Percentiles rank a stretch among this genome's conserved stretches.
Conservation (phyloP, 1,140 invertebrate genomes). For the Drosophila sucinea region DNA sequence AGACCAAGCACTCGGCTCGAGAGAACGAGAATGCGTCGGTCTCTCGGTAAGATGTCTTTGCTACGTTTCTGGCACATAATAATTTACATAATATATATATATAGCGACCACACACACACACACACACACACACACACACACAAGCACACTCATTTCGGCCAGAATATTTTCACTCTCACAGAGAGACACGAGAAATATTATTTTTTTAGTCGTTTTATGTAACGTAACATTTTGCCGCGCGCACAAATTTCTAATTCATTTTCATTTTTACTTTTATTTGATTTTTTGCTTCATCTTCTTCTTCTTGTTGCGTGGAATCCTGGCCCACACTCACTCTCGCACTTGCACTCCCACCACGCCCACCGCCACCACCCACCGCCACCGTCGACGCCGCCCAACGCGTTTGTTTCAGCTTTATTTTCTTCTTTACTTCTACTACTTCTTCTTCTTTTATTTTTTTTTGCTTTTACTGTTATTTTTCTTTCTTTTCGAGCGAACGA, state of each 20-base stretch:
- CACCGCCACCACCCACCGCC: conserved; percentile 29
- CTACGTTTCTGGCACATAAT: conserved; percentile 70
- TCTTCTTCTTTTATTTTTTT: not conserved
- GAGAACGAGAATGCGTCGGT: conserved; percentile 28
- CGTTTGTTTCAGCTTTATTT: conserved; percentile 32
- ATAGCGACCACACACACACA: conserved; percentile 60
- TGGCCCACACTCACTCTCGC: conserved; percentile 16
- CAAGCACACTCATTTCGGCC: conserved; percentile 39
- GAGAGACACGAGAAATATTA: conserved; percentile 43
- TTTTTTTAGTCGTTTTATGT: conserved; percentile 42
- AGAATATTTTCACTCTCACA: conserved; percentile 77
- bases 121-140: conserved; percentile 44
- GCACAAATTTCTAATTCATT: conserved; percentile 77
- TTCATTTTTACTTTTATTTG: conserved; percentile 67
- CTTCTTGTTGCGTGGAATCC: conserved; percentile 34
- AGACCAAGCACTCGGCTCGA: conserved; percentile 2
- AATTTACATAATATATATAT: conserved; percentile 77
- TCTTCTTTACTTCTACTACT: too few relatives aligned
- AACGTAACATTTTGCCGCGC: conserved; percentile 39
- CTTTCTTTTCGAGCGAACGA: conserved; percentile 29
- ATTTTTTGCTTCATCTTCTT: conserved; percentile 9
- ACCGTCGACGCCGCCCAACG: conserved; percentile 39
- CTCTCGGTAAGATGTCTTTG: conserved; percentile 40
- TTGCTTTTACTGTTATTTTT: not conserved
- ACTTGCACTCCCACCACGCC: not conserved